Percentiles rank a stretch among this genome's conserved stretches.
Evolutionary conservation across 2,113 vertebrate species (phyloP).

Genomic region (Chlorodrepanis virens): DNA sequence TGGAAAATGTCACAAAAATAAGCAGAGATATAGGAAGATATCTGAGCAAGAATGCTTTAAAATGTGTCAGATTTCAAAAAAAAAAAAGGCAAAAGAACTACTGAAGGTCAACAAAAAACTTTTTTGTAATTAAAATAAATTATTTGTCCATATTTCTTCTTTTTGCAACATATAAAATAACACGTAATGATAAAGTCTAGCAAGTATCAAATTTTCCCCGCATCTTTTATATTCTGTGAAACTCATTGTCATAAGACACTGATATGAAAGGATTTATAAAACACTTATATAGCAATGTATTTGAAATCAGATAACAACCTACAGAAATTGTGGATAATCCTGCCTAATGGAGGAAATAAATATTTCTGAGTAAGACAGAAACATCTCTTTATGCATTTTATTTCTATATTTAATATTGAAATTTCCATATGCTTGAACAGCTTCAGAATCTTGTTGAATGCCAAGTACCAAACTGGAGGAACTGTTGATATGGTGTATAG

Average conservation of each 20-base stretch:
- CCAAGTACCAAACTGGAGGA: not conserved
- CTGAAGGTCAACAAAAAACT: not conserved
- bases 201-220: not conserved
- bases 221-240: not conserved
- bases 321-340: not conserved
- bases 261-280: not conserved
- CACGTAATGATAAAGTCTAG: not conserved
- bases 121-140: not conserved
- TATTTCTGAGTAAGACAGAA: not conserved
- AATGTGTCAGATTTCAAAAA: not conserved
- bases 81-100: not conserved
- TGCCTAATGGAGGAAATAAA: not conserved
- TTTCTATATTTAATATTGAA: not conserved
- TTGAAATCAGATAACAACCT: not conserved
- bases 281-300: not conserved
- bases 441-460: not conserved
- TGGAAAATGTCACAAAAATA: not conserved
- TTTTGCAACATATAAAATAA: not conserved
- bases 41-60: not conserved
- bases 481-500: not conserved
- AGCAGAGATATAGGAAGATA: not conserved
- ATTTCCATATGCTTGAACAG: not conserved
- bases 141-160: not conserved
- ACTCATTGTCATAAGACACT: not conserved
- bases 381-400: not conserved